Evolutionary conservation across 2,888 invertebrate species (phyloP).

Genomic region (Cheilosia variabilis): DNA sequence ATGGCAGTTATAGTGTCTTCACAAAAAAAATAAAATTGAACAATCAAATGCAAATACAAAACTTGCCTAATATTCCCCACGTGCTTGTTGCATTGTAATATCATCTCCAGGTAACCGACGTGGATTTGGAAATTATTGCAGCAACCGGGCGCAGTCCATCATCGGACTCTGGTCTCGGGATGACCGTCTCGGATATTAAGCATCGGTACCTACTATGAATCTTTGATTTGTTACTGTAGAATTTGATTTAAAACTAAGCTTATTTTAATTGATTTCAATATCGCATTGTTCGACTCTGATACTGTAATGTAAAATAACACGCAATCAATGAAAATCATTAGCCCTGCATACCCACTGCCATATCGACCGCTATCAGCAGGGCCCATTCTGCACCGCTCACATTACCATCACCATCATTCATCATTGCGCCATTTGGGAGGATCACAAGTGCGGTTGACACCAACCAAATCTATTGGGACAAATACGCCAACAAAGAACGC

Average conservation of each 20-base stretch:
- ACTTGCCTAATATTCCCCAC: slow-evolving; percentile 54
- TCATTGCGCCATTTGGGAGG: slow-evolving; percentile 83
- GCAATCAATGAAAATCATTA: slow-evolving; percentile 76
- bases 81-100: slow-evolving; percentile 79
- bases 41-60: slow-evolving; percentile 30
- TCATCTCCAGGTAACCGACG: slow-evolving; percentile 83
- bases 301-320: slow-evolving; percentile 45
- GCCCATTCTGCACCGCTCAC: slow-evolving; percentile 83
- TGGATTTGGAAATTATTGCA: slow-evolving; percentile 84
- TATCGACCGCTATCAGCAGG: slow-evolving; percentile 84
- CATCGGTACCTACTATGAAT: slow-evolving; percentile 85
- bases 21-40: slow-evolving; percentile 47
- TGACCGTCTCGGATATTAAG: slow-evolving; percentile 91
- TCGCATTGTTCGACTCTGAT: slow-evolving; percentile 37
- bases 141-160: slow-evolving; percentile 92
- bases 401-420: slow-evolving; percentile 80
- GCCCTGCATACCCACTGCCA: slow-evolving; percentile 83
- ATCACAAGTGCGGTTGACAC: slow-evolving; percentile 78
- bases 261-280: slow-evolving; percentile 46
- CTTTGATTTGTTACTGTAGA: slow-evolving; percentile 50
- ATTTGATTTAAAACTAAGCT: slow-evolving; percentile 37
- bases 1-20: slow-evolving; percentile 48
- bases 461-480: slow-evolving; percentile 77
- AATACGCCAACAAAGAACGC: slow-evolving; percentile 76
- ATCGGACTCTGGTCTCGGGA: slow-evolving; percentile 97